phyloP scores from a whole-genome alignment of 2,113 vertebrate genomes.

The Erythrolamprus reginae region DNA sequence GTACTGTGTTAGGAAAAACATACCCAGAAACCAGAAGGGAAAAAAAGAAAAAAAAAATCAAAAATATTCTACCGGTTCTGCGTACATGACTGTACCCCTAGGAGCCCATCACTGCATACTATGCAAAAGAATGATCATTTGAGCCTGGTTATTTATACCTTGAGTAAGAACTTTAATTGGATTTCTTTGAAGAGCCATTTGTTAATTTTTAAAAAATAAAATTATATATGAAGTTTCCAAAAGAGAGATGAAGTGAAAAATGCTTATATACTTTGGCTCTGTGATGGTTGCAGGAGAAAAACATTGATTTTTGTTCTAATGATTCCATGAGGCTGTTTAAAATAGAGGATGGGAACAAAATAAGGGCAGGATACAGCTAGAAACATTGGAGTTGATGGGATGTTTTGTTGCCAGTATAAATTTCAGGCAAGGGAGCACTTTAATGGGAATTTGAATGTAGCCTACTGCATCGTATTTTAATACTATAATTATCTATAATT shows the following conservation, averaged over 20 bases:
- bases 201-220: neutral
- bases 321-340: neutral
- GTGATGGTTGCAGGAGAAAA: neutral
- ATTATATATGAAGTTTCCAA: neutral
- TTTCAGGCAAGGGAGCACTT: neutral
- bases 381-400: neutral
- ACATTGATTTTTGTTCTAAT: neutral
- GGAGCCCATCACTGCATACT: no score
- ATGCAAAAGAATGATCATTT: neutral
- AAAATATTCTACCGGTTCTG: no score
- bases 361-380: neutral
- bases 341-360: neutral
- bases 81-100: no score
- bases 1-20: no score
- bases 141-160: neutral
- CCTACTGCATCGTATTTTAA: neutral
- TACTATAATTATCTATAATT: neutral
- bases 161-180: neutral
- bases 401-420: neutral
- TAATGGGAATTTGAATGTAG: neutral
- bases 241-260: neutral
- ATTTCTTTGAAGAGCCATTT: neutral
- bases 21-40: no score
- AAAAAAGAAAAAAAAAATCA: no score
- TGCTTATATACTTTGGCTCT: neutral